Conservation (phyloP, 2,113 vertebrate genomes). For the Brachyhypopomus occidentalis region DNA sequence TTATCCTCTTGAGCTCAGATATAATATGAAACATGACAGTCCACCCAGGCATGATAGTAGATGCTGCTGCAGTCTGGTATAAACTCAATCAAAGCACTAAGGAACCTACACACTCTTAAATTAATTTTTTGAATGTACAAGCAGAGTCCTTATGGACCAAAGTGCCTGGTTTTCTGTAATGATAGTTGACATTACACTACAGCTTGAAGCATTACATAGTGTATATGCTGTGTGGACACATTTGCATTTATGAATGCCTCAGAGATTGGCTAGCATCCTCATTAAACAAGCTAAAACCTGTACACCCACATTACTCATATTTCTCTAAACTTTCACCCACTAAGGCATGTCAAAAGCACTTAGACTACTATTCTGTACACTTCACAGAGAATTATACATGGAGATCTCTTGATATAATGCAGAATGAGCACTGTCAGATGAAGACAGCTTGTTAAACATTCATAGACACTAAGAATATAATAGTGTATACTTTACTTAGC, state of each 20-base stretch:
- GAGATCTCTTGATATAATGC: slow-evolving; percentile 62
- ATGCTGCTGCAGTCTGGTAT: slow-evolving; percentile 37
- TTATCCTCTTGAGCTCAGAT: slow-evolving; percentile 40
- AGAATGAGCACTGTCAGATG: slow-evolving; percentile 66
- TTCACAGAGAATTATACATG: slow-evolving; percentile 76
- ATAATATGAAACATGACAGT: slow-evolving; percentile 43
- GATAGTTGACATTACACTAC: slow-evolving; percentile 51
- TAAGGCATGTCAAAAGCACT: slow-evolving; percentile 75
- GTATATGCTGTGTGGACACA: slow-evolving; percentile 48
- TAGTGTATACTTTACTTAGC: slow-evolving; percentile 62
- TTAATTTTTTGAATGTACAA: slow-evolving; percentile 1
- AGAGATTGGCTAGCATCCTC: slow-evolving; percentile 64
- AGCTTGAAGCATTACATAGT: slow-evolving; percentile 35
- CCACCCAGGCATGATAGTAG: slow-evolving; percentile 41
- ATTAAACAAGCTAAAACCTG: slow-evolving; percentile 65
- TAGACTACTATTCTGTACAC: slow-evolving; percentile 67
- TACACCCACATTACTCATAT: slow-evolving; percentile 58
- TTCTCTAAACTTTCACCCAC: slow-evolving; percentile 72
- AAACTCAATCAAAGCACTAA: slow-evolving; percentile 22
- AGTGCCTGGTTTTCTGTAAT: slow-evolving; percentile 53
- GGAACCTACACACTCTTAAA: slow-evolving; percentile 22
- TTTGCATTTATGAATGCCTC: slow-evolving; percentile 56
- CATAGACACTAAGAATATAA: slow-evolving; percentile 72
- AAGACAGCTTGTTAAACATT: slow-evolving; percentile 72
- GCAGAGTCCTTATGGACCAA: not conserved